These are phyloP conservation scores for Arenicola marina DNA, from an alignment of 2,888 invertebrate species.

Conservation along the genomic window DNA sequence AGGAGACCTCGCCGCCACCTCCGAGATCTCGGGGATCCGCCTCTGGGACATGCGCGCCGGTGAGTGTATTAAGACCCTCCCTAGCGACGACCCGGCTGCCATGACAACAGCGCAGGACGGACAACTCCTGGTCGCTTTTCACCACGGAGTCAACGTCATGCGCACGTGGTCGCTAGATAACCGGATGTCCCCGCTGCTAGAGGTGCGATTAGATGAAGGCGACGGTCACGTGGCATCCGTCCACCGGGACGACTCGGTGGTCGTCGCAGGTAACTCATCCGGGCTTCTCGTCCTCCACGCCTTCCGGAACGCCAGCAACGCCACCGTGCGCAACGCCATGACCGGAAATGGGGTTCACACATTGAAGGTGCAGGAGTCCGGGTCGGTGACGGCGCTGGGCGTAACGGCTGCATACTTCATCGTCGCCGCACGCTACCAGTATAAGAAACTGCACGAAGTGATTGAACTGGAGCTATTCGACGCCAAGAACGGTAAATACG, in stretches of 20 bases:
- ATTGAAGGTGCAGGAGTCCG: conserved; percentile 45
- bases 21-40: conserved; percentile 44
- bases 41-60: conserved; percentile 47
- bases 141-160: conserved; percentile 50
- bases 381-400: conserved; percentile 48
- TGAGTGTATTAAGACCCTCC: conserved; percentile 38
- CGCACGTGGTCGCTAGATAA: conserved; percentile 43
- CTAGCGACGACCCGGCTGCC: conserved; percentile 49
- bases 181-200: conserved; percentile 22
- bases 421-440: conserved; percentile 48
- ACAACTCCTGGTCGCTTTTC: conserved; percentile 46
- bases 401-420: conserved; percentile 52
- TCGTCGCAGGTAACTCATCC: conserved; percentile 42
- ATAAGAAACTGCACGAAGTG: conserved; percentile 50
- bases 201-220: conserved; percentile 1
- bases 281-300: conserved; percentile 50
- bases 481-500: conserved; percentile 43
- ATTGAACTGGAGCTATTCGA: conserved; percentile 54
- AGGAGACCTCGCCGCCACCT: conserved; percentile 45
- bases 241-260: conserved; percentile 47
- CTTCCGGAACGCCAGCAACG: conserved; percentile 45
- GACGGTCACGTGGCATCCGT: conserved; percentile 37
- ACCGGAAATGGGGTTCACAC: conserved; percentile 45
- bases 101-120: conserved; percentile 47
- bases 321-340: conserved; percentile 46